A percentile compares a stretch with the other conserved stretches of the same genome.
Conservation (phyloP, 2,888 invertebrate species). For the Ornithoptera alexandrae region DNA sequence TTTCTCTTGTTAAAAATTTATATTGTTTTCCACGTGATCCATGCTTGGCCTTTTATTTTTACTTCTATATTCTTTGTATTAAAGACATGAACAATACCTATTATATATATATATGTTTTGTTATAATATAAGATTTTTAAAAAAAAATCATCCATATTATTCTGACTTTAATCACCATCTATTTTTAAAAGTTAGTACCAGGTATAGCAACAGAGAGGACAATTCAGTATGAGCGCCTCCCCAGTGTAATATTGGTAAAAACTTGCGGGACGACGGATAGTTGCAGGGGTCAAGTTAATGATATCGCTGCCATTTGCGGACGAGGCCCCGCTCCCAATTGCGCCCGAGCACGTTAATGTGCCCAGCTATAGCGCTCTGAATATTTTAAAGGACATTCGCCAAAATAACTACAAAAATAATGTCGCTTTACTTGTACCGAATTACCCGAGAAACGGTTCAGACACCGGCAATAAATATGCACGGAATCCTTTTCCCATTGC, state of each 20-base stretch:
- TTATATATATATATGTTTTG: no score
- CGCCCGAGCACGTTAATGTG: conserved; percentile 76
- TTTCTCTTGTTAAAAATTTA: conserved; percentile 51
- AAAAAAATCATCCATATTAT: no score
- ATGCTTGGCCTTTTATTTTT: conserved; percentile 28
- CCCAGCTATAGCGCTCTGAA: conserved; percentile 75
- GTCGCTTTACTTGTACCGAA: conserved; percentile 77
- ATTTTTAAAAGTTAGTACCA: background rate
- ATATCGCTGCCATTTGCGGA: conserved; percentile 78
- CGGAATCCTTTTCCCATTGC: conserved; percentile 72
- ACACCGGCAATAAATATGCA: conserved; percentile 74
- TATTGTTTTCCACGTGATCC: conserved; percentile 37
- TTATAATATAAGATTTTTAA: no score
- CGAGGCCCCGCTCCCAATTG: conserved; percentile 71
- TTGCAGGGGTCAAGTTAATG: conserved; percentile 78
- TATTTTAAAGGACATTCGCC: conserved; percentile 79
- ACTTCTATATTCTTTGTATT: background rate
- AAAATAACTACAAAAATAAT: conserved; percentile 80
- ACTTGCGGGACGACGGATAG: conserved; percentile 70
- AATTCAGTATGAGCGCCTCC: conserved; percentile 60
- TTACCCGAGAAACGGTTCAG: conserved; percentile 76
- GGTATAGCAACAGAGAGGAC: conserved; percentile 43
- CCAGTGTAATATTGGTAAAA: conserved; percentile 75
- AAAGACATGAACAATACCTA: no score
- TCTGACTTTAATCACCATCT: no score